phyloP scores from a whole-genome alignment of 92 coral and sea anemone genomes.

The Epizoanthus rinbou region DNA sequence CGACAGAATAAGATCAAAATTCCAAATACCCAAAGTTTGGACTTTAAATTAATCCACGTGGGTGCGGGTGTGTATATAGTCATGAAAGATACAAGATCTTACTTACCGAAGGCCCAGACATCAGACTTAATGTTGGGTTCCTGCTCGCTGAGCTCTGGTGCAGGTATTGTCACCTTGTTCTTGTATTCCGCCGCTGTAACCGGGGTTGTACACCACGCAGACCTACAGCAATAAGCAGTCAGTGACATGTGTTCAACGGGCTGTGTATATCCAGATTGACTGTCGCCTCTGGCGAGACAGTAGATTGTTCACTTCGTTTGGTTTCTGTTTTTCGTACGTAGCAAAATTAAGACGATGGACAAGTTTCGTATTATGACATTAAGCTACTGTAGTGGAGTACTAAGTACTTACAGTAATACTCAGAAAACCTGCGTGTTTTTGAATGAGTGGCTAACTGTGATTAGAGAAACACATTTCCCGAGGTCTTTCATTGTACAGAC shows the following conservation, averaged over 20 bases:
- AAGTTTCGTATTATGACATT: too few relatives aligned
- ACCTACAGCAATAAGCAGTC: conserved; percentile 6
- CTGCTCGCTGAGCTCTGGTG: conserved; percentile 22
- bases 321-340: background rate
- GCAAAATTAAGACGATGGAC: background rate
- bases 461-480: too few relatives aligned
- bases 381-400: too few relatives aligned
- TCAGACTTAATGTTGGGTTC: conserved; percentile 25
- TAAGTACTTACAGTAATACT: too few relatives aligned
- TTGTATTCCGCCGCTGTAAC: conserved; percentile 5
- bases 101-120: conserved; percentile 34
- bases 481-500: too few relatives aligned
- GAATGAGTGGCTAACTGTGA: too few relatives aligned
- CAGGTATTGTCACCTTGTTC: conserved; percentile 18
- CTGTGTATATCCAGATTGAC: too few relatives aligned
- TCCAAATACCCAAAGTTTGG: background rate
- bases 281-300: too few relatives aligned
- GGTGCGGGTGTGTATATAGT: too few relatives aligned
- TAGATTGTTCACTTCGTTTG: background rate
- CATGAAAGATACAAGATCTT: background rate
- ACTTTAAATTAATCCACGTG: too few relatives aligned
- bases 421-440: too few relatives aligned
- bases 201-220: conserved; percentile 33
- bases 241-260: too few relatives aligned
- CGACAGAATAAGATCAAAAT: background rate